These are phyloP conservation scores for Girardinus metallicus DNA, from an alignment of 2,797 vertebrate species.

Conservation along the genomic window DNA sequence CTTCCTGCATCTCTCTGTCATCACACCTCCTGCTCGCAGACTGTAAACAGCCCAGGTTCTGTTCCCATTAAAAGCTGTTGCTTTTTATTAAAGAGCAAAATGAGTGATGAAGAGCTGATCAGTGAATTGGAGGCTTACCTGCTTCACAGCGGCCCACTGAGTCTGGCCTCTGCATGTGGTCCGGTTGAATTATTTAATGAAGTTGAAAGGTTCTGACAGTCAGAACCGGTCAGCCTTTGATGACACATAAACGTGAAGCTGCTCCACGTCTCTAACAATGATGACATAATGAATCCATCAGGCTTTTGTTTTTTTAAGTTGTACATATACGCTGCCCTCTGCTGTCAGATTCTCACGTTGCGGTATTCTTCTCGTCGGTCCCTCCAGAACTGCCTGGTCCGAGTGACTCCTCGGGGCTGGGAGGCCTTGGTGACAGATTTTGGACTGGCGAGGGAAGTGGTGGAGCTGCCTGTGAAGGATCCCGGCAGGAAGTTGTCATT, in stretches of 20 bases:
- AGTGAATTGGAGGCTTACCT: background rate
- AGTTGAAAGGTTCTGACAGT: slow-evolving; percentile 40
- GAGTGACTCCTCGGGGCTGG: slow-evolving; percentile 78
- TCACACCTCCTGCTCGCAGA: slow-evolving; percentile 5
- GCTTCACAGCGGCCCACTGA: background rate
- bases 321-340: slow-evolving; percentile 47
- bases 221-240: slow-evolving; percentile 8
- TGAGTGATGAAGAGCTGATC: background rate
- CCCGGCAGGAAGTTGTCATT: slow-evolving; percentile 86
- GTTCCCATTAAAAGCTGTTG: background rate
- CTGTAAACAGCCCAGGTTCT: background rate
- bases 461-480: slow-evolving; percentile 83
- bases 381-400: slow-evolving; percentile 88
- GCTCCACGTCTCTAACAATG: background rate
- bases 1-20: slow-evolving; percentile 26
- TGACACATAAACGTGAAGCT: background rate
- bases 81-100: background rate
- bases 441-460: slow-evolving; percentile 88
- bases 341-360: slow-evolving; percentile 23
- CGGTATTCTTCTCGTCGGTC: background rate
- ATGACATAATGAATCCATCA: background rate
- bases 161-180: slow-evolving; percentile 21
- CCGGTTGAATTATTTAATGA: slow-evolving; percentile 65
- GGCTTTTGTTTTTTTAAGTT: background rate
- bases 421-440: slow-evolving; percentile 90